Base-by-base conservation (phyloP, 1,140 invertebrate species). In the Drosophila santomea region DNA sequence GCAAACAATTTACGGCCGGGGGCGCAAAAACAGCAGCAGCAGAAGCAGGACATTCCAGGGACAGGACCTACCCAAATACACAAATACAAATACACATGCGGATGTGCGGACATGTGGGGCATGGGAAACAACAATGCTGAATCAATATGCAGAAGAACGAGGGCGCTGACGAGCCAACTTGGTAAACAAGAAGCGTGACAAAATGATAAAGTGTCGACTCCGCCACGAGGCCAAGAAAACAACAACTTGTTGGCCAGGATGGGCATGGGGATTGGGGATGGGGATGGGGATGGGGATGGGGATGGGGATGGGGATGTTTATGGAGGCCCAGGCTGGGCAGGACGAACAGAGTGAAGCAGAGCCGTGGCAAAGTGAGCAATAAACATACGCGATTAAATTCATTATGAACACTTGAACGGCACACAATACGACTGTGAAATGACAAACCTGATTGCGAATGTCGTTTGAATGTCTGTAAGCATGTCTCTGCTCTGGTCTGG, bases 311-410 rank as follows among this genome's bases (percentile, higher is more conserved):
- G 2, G 2, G 2, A 2, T 32, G 32, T 2, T 10, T 8, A 32
- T 7, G 32, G 7, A 32, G 32, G 32, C 7, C 32, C 32, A 32
- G 32, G 32, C 32, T 10, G 32, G 32, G 32, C 28, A 10, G 4
- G 10, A 44, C 10, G 43, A 8, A 11, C 11, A 32, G 66, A 15
- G 47, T 11, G 12, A 10, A 54, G 11, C 59, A n/a, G 25, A 35
- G 14, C 59, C 54, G 25, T 47, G 38, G 61, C 72, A 80, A 88
- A 88, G 83, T 88, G 84, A 88, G 83, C 83, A 88, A 88, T 88
- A 88, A 89, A 88, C 83, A 88, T 89, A 89, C 76, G 84, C 84
- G 83, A 88, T 88, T 88, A 88, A 88, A 80, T 88, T 88, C 80
- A 88, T 88, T 88, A 88, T 89, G 73, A 88, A 82, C 83, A 89